A percentile compares a stretch with the other conserved stretches of the same genome.
Evolutionary conservation across 1,140 invertebrate species (phyloP).

Genomic region (Probaryconus sp.): DNA sequence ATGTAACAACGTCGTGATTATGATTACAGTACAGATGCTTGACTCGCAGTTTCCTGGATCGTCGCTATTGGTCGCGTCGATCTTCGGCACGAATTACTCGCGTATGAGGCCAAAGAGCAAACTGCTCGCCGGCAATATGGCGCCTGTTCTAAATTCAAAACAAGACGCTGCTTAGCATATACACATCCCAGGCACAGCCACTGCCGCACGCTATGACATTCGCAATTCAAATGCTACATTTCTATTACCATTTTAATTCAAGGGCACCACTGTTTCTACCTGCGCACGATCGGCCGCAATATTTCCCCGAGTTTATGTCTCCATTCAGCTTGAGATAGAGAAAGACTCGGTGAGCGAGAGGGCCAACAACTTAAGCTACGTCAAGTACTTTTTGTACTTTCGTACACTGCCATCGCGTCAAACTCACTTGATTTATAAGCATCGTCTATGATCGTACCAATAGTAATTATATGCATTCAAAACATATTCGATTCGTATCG

Average conservation of each 20-base stretch:
- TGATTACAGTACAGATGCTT: slow-evolving; percentile 55
- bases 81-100: slow-evolving; percentile 71
- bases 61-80: slow-evolving; percentile 67
- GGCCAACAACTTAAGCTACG: no score
- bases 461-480: no score
- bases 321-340: slow-evolving; percentile 19
- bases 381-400: no score
- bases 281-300: slow-evolving; percentile 48
- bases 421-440: no score
- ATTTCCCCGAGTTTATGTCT: slow-evolving; percentile 54
- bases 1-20: slow-evolving; percentile 51
- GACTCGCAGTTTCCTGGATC: slow-evolving; percentile 68
- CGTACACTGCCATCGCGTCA: no score
- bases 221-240: slow-evolving; percentile 78
- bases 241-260: slow-evolving; percentile 77
- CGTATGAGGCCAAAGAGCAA: slow-evolving; percentile 73
- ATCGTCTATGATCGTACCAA: no score
- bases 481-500: no score
- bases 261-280: slow-evolving; percentile 55
- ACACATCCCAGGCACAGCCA: slow-evolving; percentile 70
- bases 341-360: no score
- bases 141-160: slow-evolving; percentile 78
- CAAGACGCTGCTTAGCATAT: slow-evolving; percentile 77
- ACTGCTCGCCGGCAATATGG: slow-evolving; percentile 74
- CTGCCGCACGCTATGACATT: slow-evolving; percentile 76